phyloP scores from a whole-genome alignment of 2,113 vertebrate genomes.

The Polypterus bichir region DNA sequence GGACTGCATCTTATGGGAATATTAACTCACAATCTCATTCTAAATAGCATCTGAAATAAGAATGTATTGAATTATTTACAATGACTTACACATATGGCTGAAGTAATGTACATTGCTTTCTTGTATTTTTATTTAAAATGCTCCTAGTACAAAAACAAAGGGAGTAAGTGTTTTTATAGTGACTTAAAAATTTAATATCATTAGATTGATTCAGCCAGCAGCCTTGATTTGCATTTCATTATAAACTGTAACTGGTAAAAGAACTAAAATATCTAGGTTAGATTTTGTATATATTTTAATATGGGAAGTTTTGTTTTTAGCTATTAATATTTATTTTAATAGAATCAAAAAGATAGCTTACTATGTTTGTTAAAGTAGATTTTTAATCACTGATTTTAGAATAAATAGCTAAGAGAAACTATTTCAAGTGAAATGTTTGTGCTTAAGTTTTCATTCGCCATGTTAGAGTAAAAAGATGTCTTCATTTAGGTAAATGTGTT shows the following conservation, averaged over 20 bases:
- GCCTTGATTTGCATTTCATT: too few relatives aligned
- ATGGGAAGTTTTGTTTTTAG: too few relatives aligned
- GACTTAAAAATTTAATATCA: too few relatives aligned
- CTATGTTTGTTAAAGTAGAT: conserved; percentile 54
- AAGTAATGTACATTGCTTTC: conserved; percentile 7
- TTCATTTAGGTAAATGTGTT: conserved; percentile 3
- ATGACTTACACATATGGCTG: neutral
- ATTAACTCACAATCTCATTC: conserved; percentile 15
- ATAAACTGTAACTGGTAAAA: neutral
- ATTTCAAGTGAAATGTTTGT: neutral
- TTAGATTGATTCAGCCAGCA: too few relatives aligned
- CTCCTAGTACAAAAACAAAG: too few relatives aligned
- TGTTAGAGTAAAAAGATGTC: conserved; percentile 18
- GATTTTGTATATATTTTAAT: too few relatives aligned
- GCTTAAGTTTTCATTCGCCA: neutral
- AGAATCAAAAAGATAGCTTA: conserved; percentile 34
- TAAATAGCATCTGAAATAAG: conserved; percentile 25
- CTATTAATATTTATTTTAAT: conserved; percentile 9
- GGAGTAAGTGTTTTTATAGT: too few relatives aligned
- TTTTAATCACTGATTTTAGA: conserved; percentile 49
- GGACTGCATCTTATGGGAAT: conserved; percentile 9
- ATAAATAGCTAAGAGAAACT: conserved; percentile 28
- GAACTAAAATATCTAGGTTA: neutral
- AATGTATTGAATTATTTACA: neutral
- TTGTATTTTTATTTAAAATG: neutral